These are phyloP conservation scores for Ophion ellenae DNA, from an alignment of 2,888 invertebrate species.

Conservation along the genomic window DNA sequence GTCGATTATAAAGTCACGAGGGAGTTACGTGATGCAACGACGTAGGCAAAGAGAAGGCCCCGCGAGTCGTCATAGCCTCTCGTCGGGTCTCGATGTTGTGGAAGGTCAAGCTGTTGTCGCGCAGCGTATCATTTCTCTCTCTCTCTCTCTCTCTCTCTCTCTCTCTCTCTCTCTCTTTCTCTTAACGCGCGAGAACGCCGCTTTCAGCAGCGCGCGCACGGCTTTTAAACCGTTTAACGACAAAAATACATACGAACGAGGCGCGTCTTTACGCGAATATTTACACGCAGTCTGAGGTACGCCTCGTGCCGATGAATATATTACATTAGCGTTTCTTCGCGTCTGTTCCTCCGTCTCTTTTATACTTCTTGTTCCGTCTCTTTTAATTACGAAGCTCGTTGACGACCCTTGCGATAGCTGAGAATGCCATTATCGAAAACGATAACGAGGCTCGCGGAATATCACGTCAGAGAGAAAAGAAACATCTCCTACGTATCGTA, in stretches of 20 bases:
- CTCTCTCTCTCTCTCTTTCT: neutral
- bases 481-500: neutral
- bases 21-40: constrained; percentile 55
- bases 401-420: neutral
- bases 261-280: neutral
- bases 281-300: neutral
- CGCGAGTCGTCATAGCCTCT: constrained; percentile 39
- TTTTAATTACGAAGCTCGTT: too few species aligned
- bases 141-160: too few species aligned
- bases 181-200: neutral
- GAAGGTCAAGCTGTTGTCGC: constrained; percentile 58
- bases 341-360: too few species aligned
- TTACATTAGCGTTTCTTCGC: too few species aligned
- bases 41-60: constrained; percentile 26
- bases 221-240: constrained; percentile 5
- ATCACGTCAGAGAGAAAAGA: neutral
- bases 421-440: constrained; percentile 14
- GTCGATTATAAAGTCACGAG: constrained; percentile 55
- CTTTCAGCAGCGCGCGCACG: neutral
- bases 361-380: too few species aligned
- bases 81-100: constrained; percentile 56
- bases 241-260: neutral
- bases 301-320: neutral
- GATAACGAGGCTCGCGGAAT: neutral
- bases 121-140: constrained; percentile 2